Conservation (phyloP, 2,888 invertebrate species). For the Chrysodeixis includens region DNA sequence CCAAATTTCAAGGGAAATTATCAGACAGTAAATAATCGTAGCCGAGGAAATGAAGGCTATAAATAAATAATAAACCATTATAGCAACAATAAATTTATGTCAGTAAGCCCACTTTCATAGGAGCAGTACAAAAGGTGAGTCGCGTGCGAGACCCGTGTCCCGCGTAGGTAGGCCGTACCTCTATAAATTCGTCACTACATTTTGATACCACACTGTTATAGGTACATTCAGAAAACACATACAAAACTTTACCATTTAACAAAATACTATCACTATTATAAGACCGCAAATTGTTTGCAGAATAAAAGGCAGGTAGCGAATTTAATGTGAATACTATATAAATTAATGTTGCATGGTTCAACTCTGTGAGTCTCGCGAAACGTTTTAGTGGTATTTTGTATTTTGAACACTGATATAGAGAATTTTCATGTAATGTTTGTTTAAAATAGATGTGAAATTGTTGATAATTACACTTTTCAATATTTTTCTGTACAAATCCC, state of each 20-base stretch:
- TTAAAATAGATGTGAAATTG: no score
- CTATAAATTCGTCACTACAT: constrained; percentile 4
- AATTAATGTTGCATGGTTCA: background rate
- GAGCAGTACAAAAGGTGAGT: background rate
- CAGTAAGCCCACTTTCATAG: background rate
- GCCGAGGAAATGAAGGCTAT: background rate
- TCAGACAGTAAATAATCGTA: background rate
- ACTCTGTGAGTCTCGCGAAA: background rate
- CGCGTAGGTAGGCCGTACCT: background rate
- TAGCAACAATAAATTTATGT: background rate
- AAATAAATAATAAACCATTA: constrained; percentile 1
- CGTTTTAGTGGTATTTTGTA: background rate
- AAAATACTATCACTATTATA: background rate
- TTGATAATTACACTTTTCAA: no score
- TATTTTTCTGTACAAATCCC: no score
- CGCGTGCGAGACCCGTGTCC: background rate
- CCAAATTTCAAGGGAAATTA: background rate
- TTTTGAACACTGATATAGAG: no score
- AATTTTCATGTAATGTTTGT: no score
- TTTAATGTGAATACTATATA: background rate
- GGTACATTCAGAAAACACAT: background rate
- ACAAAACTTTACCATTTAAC: background rate
- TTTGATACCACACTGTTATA: background rate
- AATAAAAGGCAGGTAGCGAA: background rate
- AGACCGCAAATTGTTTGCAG: background rate